Percentiles rank a stretch among this genome's conserved stretches.
phyloP scores from a whole-genome alignment of 2,113 vertebrate species.

The Brevimyrus niger region DNA sequence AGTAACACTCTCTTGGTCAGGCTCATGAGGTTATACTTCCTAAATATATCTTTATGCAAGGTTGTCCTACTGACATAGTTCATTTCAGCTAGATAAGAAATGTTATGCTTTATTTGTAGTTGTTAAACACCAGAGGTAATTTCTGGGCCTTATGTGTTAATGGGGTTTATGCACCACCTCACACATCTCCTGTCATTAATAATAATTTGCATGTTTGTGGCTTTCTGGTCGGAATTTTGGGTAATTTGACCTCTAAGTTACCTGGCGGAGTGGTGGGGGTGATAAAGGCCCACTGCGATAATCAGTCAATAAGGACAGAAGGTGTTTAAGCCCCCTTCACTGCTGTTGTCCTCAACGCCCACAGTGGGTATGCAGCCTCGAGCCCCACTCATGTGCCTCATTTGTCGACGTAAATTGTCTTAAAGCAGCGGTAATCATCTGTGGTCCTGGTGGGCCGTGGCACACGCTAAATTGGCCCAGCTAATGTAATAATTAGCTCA shows the following conservation, averaged over 20 bases:
- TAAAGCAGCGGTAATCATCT: neutral
- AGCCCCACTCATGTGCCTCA: neutral
- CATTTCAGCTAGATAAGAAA: neutral
- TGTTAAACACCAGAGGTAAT: neutral
- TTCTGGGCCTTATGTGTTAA: constrained; percentile 16
- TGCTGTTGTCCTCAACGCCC: neutral
- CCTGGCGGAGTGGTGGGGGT: neutral
- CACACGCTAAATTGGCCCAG: neutral
- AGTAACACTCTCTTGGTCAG: neutral
- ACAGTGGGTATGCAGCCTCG: neutral
- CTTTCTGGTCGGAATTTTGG: neutral
- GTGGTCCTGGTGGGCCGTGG: neutral
- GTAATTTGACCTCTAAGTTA: neutral
- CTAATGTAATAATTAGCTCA: neutral
- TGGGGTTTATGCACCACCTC: neutral
- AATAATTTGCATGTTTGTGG: constrained; percentile 34
- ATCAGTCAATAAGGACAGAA: constrained; percentile 29
- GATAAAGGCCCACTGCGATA: constrained; percentile 38
- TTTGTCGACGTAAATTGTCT: neutral
- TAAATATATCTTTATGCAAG: neutral
- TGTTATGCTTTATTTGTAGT: neutral
- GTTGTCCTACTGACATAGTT: neutral
- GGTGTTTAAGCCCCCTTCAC: neutral
- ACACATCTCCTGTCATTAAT: constrained; percentile 30
- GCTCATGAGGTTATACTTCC: neutral